phyloP scores from a whole-genome alignment of 1,140 invertebrate genomes.

The Hyphantria cunea region DNA sequence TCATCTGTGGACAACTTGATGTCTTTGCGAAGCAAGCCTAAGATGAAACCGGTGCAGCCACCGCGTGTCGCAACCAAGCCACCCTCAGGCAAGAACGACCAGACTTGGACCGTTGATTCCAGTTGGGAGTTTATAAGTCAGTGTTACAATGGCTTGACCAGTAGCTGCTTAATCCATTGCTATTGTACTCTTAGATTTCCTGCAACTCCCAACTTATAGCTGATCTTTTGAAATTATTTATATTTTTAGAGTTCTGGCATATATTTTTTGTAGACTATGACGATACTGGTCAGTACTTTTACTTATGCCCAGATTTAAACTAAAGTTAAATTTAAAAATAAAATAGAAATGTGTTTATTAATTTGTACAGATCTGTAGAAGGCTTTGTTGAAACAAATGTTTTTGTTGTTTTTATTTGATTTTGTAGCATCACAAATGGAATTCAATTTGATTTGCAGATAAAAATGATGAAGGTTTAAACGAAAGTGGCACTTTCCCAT shows the following conservation, averaged over 20 bases:
- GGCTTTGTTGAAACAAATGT: not conserved
- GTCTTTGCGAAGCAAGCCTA: slow-evolving; percentile 79
- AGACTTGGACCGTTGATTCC: slow-evolving; percentile 91
- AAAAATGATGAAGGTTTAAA: slow-evolving; percentile 66
- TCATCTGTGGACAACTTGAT: slow-evolving; percentile 88
- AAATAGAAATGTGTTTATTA: no score
- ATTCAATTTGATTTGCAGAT: slow-evolving; percentile 44
- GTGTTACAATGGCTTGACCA: slow-evolving; percentile 38
- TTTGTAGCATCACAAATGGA: not conserved
- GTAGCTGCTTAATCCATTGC: slow-evolving; percentile 28
- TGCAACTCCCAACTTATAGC: not conserved
- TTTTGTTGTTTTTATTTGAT: not conserved
- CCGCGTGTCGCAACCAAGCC: slow-evolving; percentile 83
- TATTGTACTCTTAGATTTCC: slow-evolving; percentile 28
- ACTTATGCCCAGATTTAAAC: no score
- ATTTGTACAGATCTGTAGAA: not conserved
- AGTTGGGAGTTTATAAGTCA: slow-evolving; percentile 94
- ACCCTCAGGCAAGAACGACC: slow-evolving; percentile 83
- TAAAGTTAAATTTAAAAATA: no score
- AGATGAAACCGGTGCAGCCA: slow-evolving; percentile 87
- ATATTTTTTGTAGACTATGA: no score
- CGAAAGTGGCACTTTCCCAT: slow-evolving; percentile 76
- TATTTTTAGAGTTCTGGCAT: slow-evolving; percentile 8
- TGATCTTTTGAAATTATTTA: slow-evolving; percentile 3
- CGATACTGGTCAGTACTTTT: no score